Conservation (phyloP, 2,888 invertebrate species). For the Drosophila austrosaltans region DNA sequence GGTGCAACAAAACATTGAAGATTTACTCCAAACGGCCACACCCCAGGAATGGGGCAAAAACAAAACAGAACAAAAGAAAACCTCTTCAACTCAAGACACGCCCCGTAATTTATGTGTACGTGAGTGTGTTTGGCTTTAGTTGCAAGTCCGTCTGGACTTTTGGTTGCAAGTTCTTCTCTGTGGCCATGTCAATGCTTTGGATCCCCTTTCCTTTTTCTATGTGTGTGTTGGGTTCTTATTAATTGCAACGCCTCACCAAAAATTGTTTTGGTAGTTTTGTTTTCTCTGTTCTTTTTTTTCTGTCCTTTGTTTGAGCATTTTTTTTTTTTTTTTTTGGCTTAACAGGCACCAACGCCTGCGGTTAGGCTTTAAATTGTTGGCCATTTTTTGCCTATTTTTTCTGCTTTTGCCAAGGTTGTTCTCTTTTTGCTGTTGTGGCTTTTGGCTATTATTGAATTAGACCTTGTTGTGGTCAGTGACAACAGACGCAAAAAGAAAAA, state of each 20-base stretch:
- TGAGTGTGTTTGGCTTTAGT: constrained; percentile 62
- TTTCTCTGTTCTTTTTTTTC: constrained; percentile 36
- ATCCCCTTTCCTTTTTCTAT: constrained; percentile 3
- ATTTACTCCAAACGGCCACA: constrained; percentile 65
- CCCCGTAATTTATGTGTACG: constrained; percentile 17
- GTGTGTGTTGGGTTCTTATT: constrained; percentile 67
- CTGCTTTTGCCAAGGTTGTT: constrained; percentile 1
- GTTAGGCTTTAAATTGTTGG: constrained; percentile 69
- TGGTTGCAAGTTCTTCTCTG: constrained; percentile 33
- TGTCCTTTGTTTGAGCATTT: constrained; percentile 20
- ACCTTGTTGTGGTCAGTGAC: constrained; percentile 31
- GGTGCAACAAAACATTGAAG: constrained; percentile 73
- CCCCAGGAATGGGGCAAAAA: constrained; percentile 6
- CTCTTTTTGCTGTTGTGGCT: constrained; percentile 27
- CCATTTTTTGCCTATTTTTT: constrained; percentile 47
- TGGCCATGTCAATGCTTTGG: constrained; percentile 65
- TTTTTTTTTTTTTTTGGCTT: constrained; percentile 40
- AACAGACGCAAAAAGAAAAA: constrained; percentile 5
- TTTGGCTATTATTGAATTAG: constrained; percentile 65
- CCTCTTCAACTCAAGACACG: constrained; percentile 29
- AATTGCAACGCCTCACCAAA: constrained; percentile 77
- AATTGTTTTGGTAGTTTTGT: constrained; percentile 63
- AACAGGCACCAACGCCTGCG: constrained; percentile 62
- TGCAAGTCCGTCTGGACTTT: constrained; percentile 49
- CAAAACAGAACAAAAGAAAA: constrained; percentile 7